phyloP scores from a whole-genome alignment of 2,797 vertebrate genomes.

The Chaetodon trifasciatus region DNA sequence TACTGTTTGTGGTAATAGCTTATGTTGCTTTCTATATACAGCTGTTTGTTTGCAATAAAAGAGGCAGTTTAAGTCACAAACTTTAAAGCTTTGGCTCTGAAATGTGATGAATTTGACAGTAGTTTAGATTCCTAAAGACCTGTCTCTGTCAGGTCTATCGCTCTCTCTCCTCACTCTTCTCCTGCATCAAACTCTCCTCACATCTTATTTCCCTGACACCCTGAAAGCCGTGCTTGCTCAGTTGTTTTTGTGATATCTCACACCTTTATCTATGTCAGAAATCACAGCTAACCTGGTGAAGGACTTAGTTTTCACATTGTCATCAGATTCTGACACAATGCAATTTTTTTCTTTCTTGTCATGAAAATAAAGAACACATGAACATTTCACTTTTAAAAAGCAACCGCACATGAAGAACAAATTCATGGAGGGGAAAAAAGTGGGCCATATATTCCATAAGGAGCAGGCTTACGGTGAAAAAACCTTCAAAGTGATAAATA shows the following conservation, averaged over 20 bases:
- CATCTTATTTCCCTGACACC: conserved; percentile 13
- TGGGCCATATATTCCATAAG: conserved; percentile 75
- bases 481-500: conserved; percentile 80
- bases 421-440: conserved; percentile 46
- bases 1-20: neutral
- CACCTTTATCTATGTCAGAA: conserved; percentile 30
- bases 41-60: neutral
- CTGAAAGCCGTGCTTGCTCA: neutral
- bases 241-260: conserved; percentile 20
- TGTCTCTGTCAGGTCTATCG: neutral
- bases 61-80: neutral
- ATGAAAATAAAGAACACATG: conserved; percentile 19
- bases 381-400: neutral
- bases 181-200: neutral
- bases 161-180: neutral
- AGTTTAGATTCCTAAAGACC: neutral
- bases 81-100: neutral
- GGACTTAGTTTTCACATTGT: conserved; percentile 45
- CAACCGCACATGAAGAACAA: conserved; percentile 23
- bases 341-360: neutral
- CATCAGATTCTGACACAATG: conserved; percentile 28
- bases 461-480: conserved; percentile 62
- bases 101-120: neutral
- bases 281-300: conserved; percentile 37
- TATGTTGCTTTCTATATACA: neutral